Evolutionary conservation across 2,113 vertebrate species (phyloP).

Genomic region (Petrocephalus microphthalmus): DNA sequence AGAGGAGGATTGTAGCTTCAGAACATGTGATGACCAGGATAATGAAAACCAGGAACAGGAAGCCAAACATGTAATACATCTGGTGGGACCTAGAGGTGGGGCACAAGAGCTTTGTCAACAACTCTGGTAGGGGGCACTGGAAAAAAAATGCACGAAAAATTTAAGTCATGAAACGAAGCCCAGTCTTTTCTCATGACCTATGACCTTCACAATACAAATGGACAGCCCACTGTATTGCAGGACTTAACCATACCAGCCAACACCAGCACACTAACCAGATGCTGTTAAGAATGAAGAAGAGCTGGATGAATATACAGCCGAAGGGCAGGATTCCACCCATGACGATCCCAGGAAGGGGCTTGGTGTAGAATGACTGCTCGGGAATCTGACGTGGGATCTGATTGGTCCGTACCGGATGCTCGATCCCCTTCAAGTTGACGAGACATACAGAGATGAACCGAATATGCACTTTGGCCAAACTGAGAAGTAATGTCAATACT

Average conservation of each 20-base stretch:
- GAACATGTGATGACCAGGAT: constrained; percentile 80
- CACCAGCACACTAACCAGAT: constrained; percentile 73
- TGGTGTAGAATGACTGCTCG: constrained; percentile 90
- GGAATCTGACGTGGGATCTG: constrained; percentile 95
- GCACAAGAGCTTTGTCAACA: background rate
- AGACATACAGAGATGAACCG: background rate
- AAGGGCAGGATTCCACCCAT: constrained; percentile 95
- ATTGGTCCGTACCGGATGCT: constrained; percentile 89
- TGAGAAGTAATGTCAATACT: too few species aligned
- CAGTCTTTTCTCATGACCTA: background rate
- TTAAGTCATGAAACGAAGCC: background rate
- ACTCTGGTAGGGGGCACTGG: background rate
- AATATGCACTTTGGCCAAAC: background rate
- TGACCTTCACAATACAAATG: background rate
- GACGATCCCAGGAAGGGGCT: constrained; percentile 81
- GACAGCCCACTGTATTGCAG: too few species aligned
- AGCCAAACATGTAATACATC: constrained; percentile 97
- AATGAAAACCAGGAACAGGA: constrained; percentile 87
- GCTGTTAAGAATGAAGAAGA: constrained; percentile 94
- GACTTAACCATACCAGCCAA: too few species aligned
- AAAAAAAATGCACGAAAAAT: background rate
- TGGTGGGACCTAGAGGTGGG: constrained; percentile 76
- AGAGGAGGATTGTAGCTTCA: constrained; percentile 80
- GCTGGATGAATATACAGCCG: constrained; percentile 92
- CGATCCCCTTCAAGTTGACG: constrained; percentile 68